Evolutionary conservation across 2,113 vertebrate genomes (phyloP).

Genomic region (Osmerus eperlanus): DNA sequence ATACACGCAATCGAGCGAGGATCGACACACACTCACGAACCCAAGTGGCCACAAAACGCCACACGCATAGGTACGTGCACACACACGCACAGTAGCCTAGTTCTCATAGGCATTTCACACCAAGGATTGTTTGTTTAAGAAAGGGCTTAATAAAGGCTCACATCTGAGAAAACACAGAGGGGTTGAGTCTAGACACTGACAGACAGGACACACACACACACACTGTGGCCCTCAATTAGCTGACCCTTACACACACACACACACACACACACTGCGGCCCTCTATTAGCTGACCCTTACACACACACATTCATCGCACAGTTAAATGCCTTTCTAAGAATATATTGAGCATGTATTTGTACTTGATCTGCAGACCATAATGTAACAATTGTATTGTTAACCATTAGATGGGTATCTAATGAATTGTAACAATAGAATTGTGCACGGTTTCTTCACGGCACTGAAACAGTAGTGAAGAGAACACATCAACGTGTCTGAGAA

Average conservation of each 20-base stretch:
- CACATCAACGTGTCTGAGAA: no score
- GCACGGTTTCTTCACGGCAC: no score
- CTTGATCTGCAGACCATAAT: not conserved
- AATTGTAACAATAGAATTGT: no score
- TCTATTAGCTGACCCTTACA: slow-evolving; percentile 49
- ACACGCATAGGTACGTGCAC: slow-evolving; percentile 16
- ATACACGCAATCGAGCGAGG: not conserved
- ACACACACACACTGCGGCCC: slow-evolving; percentile 29
- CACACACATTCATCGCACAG: slow-evolving; percentile 23
- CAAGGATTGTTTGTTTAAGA: slow-evolving; percentile 31
- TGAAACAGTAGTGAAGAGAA: no score
- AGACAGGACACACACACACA: slow-evolving; percentile 46
- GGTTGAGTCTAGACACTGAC: slow-evolving; percentile 48
- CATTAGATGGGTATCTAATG: no score
- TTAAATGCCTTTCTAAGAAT: slow-evolving; percentile 22
- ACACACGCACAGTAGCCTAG: not conserved
- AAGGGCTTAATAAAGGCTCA: slow-evolving; percentile 44
- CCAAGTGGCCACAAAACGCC: not conserved
- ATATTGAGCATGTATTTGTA: slow-evolving; percentile 4
- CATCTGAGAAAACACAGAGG: slow-evolving; percentile 58
- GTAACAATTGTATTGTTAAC: no score
- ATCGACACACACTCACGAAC: slow-evolving; percentile 6
- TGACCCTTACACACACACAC: slow-evolving; percentile 43
- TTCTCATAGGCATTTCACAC: slow-evolving; percentile 16
- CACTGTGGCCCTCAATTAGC: slow-evolving; percentile 43